Evolutionary conservation across 92 coral and sea anemone species (phyloP).

Genomic region (Parazoanthus swiftii): DNA sequence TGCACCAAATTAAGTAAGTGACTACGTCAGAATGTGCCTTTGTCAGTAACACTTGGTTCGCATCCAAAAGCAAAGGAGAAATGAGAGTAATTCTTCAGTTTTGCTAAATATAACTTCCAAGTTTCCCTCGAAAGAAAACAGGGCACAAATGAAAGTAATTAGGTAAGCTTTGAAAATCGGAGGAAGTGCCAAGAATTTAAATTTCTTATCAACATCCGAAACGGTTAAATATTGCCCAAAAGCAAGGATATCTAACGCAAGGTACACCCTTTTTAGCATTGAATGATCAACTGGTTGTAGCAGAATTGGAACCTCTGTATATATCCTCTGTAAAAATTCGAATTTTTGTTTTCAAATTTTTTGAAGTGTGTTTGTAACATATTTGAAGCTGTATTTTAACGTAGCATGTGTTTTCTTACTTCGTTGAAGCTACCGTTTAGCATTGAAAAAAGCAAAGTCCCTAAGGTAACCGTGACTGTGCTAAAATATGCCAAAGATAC

Average conservation of each 20-base stretch:
- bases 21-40: not conserved
- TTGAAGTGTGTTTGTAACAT: not conserved
- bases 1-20: not conserved
- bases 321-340: no score
- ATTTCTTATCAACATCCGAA: not conserved
- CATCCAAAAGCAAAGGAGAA: not conserved
- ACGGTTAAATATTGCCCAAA: no score
- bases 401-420: not conserved
- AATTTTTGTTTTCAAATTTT: no score
- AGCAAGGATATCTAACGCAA: no score
- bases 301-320: no score
- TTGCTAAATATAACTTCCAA: no score
- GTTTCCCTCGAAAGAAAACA: not conserved
- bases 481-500: not conserved
- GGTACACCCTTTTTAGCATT: no score
- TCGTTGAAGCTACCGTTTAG: not conserved
- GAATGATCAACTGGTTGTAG: no score
- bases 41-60: not conserved
- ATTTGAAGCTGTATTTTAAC: not conserved
- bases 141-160: no score
- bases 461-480: no score
- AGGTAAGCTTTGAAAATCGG: not conserved
- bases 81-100: no score
- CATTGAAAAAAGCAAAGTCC: no score
- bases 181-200: not conserved